Percentiles rank a stretch among this genome's conserved stretches.
These are phyloP conservation scores for Atherinomorus stipes DNA, from an alignment of 2,113 vertebrate species.

Conservation along the genomic window DNA sequence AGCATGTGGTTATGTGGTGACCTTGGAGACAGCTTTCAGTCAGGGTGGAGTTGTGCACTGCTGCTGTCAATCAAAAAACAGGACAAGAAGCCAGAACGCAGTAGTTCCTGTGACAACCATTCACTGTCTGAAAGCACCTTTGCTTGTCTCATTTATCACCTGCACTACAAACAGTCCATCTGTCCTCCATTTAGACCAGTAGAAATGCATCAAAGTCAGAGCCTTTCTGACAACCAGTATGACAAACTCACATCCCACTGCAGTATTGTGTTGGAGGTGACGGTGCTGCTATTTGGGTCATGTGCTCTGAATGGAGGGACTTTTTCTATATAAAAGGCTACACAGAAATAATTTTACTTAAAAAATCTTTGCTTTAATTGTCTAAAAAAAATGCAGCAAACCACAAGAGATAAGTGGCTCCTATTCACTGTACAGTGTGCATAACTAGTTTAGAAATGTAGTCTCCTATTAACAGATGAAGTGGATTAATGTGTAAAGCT, in stretches of 20 bases:
- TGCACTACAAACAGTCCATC: background rate
- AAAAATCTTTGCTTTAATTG: no score
- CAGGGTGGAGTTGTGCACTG: background rate
- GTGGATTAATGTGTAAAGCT: constrained; percentile 16
- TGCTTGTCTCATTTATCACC: background rate
- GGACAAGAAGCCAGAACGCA: background rate
- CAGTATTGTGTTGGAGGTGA: background rate
- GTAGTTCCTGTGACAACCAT: constrained; percentile 1
- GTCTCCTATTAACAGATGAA: constrained; percentile 15
- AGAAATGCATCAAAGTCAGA: background rate
- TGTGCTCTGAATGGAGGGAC: background rate
- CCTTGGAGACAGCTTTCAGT: background rate
- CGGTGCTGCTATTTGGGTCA: background rate
- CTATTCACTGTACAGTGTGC: background rate
- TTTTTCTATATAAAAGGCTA: background rate
- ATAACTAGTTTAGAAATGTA: background rate
- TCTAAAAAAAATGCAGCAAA: no score
- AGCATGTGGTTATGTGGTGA: background rate
- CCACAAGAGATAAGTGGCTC: background rate
- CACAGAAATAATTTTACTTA: no score
- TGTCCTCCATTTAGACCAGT: background rate
- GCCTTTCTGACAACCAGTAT: background rate
- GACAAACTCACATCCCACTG: background rate
- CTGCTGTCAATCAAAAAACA: constrained; percentile 4
- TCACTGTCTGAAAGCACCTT: background rate